phyloP scores from a whole-genome alignment of 2,113 vertebrate species.

The Pogonocichla stellata region DNA sequence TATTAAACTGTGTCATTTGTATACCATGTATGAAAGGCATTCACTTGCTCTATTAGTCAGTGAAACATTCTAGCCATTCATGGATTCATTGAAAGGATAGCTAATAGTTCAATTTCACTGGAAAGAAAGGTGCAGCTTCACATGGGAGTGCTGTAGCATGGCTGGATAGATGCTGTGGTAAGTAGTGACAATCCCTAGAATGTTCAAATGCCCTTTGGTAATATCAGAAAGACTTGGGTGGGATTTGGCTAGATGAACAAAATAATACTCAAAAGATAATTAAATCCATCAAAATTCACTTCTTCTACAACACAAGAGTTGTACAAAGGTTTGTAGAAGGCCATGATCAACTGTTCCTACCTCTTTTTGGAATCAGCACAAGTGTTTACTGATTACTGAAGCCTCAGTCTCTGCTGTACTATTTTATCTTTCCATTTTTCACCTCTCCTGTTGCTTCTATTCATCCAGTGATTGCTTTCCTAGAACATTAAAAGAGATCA shows the following conservation, averaged over 20 bases:
- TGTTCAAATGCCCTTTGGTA: background rate
- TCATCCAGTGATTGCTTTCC: background rate
- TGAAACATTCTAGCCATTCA: background rate
- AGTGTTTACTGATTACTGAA: background rate
- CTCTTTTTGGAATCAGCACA: background rate
- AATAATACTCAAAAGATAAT: background rate
- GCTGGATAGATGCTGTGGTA: background rate
- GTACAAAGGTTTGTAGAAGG: background rate
- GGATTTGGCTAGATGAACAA: background rate
- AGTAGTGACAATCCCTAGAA: background rate
- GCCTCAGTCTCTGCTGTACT: background rate
- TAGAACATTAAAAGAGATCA: background rate
- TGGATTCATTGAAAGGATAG: background rate
- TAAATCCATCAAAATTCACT: background rate
- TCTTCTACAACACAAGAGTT: background rate
- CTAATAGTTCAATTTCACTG: background rate
- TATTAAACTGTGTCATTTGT: background rate
- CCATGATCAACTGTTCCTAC: rapidly evolving
- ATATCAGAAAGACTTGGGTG: background rate
- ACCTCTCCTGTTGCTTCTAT: background rate
- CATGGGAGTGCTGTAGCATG: background rate
- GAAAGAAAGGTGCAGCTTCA: background rate
- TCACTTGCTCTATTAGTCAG: background rate
- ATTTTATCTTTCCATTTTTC: background rate
- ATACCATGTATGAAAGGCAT: background rate